Evolutionary conservation across 2,797 vertebrate species (phyloP), one percentile per base, ranked within the genome.

Genomic region (Martes flavigula): DNA sequence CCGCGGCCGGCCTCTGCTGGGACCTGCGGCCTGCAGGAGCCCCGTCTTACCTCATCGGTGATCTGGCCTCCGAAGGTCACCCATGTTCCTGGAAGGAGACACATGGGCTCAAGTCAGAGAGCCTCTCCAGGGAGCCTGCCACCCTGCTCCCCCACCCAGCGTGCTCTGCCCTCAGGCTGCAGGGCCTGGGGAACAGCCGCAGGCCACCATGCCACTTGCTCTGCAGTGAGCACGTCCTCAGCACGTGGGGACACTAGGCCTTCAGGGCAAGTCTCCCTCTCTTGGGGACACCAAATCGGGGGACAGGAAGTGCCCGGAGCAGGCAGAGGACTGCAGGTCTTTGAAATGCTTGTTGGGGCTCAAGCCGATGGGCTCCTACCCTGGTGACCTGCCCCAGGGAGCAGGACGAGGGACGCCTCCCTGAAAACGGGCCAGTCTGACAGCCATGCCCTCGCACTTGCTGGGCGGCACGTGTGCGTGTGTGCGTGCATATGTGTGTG

Each of bases 61-160:
- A 99, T 99, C 99, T 99, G 99, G 96, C 99, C 99, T 64, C 99
- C 99, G 1, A 99, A 99, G 3, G 99, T 99, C 98, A 99, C 99
- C 99, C 99, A 99, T 98, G 99, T 99, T 98, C 99, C 99, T 99
- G 98, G 2, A 95, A 95, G 87, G 68, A 97, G 77, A 95, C 11
- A 58, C 0, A 14, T 0, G 78, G n/a, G 46, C 14, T 51, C 8
- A 35, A 7, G 48, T 96, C 17, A 96, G 92, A 32, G 62, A 18
- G 30, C 6, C 1, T 10, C 12, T 43, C 60, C 8, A 6, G 35
- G 54, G 73, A 14, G 7, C 48, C 3, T 3, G 7, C 0, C 25
- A 48, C 13, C 6, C 17, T 2, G 17, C 51, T 46, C 60, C 0
- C 2, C 0, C 12, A 5, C 60, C 60, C 27, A 10, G 56, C 21